Conservation (phyloP, 2,888 invertebrate species). For the Allygus modestus region DNA sequence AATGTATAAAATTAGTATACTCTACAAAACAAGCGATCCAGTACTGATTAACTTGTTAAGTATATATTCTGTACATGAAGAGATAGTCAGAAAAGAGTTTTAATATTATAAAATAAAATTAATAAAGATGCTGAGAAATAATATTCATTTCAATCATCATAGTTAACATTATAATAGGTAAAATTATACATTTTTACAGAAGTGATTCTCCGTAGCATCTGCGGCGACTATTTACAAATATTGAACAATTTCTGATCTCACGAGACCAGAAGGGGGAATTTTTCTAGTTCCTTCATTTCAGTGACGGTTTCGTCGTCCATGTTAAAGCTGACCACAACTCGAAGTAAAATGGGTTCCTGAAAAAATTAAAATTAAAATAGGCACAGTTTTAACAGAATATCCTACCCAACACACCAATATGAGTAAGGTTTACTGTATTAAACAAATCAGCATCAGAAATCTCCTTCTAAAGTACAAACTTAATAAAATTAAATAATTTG, state of each 20-base stretch:
- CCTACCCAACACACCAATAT: no score
- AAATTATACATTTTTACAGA: slow-evolving; percentile 46
- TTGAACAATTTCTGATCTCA: slow-evolving; percentile 73
- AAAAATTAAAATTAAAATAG: slow-evolving; percentile 61
- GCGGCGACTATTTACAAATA: slow-evolving; percentile 32
- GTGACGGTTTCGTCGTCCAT: slow-evolving; percentile 86
- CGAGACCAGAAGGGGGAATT: slow-evolving; percentile 75
- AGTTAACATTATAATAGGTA: not conserved
- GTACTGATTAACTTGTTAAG: not conserved
- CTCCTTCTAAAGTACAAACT: no score
- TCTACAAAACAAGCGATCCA: not conserved
- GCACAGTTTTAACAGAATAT: not conserved
- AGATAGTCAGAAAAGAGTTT: not conserved
- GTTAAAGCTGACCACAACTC: slow-evolving; percentile 87
- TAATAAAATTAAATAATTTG: no score
- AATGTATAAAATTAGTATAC: not conserved
- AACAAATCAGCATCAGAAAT: no score
- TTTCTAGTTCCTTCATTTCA: slow-evolving; percentile 86
- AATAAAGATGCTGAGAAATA: not conserved
- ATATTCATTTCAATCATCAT: slow-evolving; percentile 16
- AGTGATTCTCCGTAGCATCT: not conserved
- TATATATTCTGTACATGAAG: not conserved
- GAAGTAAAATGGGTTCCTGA: slow-evolving; percentile 78
- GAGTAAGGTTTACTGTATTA: no score
- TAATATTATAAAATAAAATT: not conserved